phyloP scores from a whole-genome alignment of 1,140 invertebrate species.

The Diachasma alloeum region DNA sequence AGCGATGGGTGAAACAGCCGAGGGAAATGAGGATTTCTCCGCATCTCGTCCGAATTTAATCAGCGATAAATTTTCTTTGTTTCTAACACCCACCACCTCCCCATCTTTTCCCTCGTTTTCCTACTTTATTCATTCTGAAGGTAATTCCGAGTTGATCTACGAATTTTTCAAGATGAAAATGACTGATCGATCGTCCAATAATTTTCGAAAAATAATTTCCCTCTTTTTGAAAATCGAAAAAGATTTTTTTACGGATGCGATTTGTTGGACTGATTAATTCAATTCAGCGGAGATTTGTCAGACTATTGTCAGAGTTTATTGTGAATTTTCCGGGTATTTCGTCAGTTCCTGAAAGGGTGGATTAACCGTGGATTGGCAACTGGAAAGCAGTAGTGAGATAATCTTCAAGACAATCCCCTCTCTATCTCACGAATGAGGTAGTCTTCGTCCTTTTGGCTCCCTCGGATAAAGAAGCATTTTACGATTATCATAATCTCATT shows the following conservation, averaged over 20 bases:
- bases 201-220: no score
- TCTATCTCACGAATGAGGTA: not conserved
- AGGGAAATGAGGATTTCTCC: not conserved
- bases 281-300: not conserved
- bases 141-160: no score
- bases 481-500: conserved; percentile 8
- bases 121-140: not conserved
- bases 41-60: conserved; percentile 7
- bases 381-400: not conserved
- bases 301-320: not conserved
- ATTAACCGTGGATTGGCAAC: conserved; percentile 2
- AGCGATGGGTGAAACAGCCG: conserved; percentile 4
- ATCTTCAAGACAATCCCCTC: conserved; percentile 1
- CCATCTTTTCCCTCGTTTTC: not conserved
- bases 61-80: conserved; percentile 11
- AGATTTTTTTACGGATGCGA: no score
- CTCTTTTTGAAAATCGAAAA: no score
- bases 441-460: not conserved
- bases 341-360: not conserved
- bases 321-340: not conserved
- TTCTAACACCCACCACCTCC: not conserved
- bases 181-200: no score
- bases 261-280: not conserved
- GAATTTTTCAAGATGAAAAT: no score
- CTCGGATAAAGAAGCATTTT: conserved; percentile 2